Percentiles rank a stretch among this genome's conserved stretches.
phyloP scores from a whole-genome alignment of 2,113 vertebrate genomes.

The Capreolus pygargus region DNA sequence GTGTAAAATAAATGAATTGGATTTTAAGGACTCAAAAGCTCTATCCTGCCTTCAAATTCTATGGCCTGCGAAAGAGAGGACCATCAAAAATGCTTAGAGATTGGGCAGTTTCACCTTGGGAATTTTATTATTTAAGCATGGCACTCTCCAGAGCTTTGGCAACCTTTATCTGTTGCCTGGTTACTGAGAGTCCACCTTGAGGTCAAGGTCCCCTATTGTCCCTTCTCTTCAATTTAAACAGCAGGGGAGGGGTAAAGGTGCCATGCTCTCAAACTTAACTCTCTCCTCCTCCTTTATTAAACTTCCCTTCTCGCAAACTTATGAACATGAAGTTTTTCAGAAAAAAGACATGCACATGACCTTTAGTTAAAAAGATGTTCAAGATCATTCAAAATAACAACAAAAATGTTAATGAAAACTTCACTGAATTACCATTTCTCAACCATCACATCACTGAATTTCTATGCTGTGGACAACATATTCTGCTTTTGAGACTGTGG shows the following conservation, averaged over 20 bases:
- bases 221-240: neutral
- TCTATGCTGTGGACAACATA: neutral
- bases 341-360: neutral
- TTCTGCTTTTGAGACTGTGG: neutral
- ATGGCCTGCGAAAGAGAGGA: neutral
- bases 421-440: neutral
- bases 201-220: neutral
- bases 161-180: neutral
- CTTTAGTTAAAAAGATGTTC: neutral
- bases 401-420: neutral
- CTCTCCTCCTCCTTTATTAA: neutral
- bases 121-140: neutral
- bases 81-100: neutral
- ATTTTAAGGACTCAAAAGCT: neutral
- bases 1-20: neutral
- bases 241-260: neutral
- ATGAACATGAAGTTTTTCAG: neutral
- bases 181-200: neutral
- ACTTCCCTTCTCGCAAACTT: neutral
- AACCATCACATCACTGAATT: neutral
- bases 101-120: neutral
- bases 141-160: neutral
- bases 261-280: accelerated
- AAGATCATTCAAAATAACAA: neutral
- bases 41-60: neutral